Base-by-base conservation (phyloP, 2,113 vertebrate genomes). In the Scophthalmus maximus region DNA sequence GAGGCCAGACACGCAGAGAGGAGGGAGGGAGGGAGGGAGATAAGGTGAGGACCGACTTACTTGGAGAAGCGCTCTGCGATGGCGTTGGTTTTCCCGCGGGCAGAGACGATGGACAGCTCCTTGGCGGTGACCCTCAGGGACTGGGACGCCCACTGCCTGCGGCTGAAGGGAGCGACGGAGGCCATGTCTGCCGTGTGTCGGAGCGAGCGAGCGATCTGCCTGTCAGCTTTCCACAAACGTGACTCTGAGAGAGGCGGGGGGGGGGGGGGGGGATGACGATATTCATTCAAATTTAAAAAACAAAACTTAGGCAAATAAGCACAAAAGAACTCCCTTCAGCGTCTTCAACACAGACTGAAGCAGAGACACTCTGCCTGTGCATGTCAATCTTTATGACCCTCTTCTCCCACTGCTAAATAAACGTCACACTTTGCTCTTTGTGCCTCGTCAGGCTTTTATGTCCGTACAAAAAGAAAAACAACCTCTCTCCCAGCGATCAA, bases 1-100 rank as follows among this genome's bases (percentile, higher is more conserved):
- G 6, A n/a, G n/a, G n/a, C n/a, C n/a, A n/a, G n/a, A n/a, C n/a
- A n/a, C n/a, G n/a, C n/a, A n/a, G n/a, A n/a, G n/a, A n/a, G n/a
- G n/a, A n/a, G n/a, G n/a, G n/a, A n/a, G n/a, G n/a, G n/a, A n/a
- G n/a, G 2, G 57, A 46, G 46, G 59, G 8, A 40, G 18, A 49
- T 1, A 10, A 58, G 30, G 63, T 8, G 2, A 22, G 20, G 10
- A 14, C 3, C 0, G 22, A 59, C 95, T 93, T 92, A 99, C 97
- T 93, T 98, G 81, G 95, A 97, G 89, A 99, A 98, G 71, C 95
- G 94, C 71, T 99, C 95, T 0, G 91, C 87, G 0, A 98, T 96
- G 78, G 95, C 93, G 0, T 92, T 94, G n/a, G 94, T 95, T 76
- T 95, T 96, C 1, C 94, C 96, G 55, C 87, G 93, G 34, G 87